Conservation (phyloP, 35 echinoderm and acorn worm species). For the Apostichopus californicus region DNA sequence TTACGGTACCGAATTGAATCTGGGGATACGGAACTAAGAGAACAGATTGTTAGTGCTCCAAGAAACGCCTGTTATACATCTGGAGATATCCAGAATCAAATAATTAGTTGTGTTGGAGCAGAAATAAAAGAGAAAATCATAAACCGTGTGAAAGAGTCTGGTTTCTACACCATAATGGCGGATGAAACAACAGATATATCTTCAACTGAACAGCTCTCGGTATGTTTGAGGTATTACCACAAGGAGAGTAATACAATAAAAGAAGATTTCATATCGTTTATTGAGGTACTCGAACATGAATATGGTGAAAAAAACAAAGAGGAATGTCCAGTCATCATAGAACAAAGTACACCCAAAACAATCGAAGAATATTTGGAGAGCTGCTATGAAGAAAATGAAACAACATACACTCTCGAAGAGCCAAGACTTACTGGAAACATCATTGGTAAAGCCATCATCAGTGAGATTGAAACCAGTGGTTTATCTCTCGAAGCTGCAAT, state of each 20-base stretch:
- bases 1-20: not conserved
- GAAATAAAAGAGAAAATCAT: slow-evolving; percentile 6
- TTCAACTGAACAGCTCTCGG: no score
- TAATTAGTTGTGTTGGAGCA: not conserved
- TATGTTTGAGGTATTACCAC: not conserved
- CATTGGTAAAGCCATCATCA: no score
- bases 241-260: not conserved
- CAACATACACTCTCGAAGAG: not conserved
- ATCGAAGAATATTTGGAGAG: slow-evolving; percentile 13
- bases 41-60: slow-evolving; percentile 3
- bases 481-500: not conserved
- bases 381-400: not conserved
- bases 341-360: not conserved
- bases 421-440: not conserved
- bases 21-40: not conserved
- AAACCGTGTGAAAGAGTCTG: not conserved
- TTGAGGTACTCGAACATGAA: not conserved
- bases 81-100: not conserved
- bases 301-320: not conserved
- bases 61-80: not conserved
- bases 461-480: no score
- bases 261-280: slow-evolving; percentile 2
- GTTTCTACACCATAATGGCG: not conserved
- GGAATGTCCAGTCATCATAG: not conserved
- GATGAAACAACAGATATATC: not conserved